Base-by-base conservation (phyloP, 2,888 invertebrate species). In the Spilarctia lutea region DNA sequence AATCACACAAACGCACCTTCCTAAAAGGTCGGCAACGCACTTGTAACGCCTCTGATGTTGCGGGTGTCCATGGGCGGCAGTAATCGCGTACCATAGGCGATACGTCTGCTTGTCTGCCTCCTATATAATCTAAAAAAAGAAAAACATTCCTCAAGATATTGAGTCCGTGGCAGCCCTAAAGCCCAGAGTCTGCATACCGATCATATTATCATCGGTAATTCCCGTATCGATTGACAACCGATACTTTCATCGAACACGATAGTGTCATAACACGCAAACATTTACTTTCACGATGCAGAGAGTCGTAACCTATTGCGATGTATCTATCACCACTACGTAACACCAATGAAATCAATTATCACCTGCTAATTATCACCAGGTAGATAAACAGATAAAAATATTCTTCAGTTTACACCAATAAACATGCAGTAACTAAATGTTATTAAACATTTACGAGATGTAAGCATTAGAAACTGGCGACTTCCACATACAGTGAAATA, bases 231-330 rank as follows among this genome's bases (percentile, higher is more conserved):
- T 63, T 30, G 30, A 30, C 30, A 30, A 68, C 16, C 24, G n/a
- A 52, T 35, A 56, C 68, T 56, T 35, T 69, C 68, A 20, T 69
- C 2, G 24, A n/a, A 24, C 52, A 68, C n/a, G n/a, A 69, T 48
- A 33, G 48, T 68, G 45, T 69, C 35, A 56, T 33, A 69, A 52
- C 52, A 69, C 35, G 52, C 68, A 16, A 52, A 69, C 68, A 69
- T 33, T n/a, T 16, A 52, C 68, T 69, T 69, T 69, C 68, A n/a
- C 52, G 24, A n/a, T n/a, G 35, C 33, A 56, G 35, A 33, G 68
- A 68, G 52, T 2, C 6, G 35, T 69, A 56, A 69, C 52, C 68
- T 69, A 52, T 69, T 69, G 48, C 33, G 52, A 30, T 35, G 24
- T 69, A 35, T 35, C 33, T n/a, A 35, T 27, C 18, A 33, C 1